A percentile compares a stretch with the other conserved stretches of the same genome.
phyloP scores from a whole-genome alignment of 2,888 invertebrate genomes.

The Imbricaverruca yamaguchii region DNA sequence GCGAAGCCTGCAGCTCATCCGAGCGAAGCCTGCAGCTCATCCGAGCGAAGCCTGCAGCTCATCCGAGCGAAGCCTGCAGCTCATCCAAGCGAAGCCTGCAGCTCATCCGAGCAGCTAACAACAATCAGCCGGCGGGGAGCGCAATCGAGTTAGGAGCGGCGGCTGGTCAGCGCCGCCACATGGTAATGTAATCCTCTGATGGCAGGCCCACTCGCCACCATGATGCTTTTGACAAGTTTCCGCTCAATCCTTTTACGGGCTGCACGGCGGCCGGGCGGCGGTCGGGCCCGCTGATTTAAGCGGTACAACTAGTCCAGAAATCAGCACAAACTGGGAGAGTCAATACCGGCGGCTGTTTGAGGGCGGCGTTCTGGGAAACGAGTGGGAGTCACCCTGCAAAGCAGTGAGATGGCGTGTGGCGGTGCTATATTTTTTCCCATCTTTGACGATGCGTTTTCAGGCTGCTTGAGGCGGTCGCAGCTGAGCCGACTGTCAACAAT shows the following conservation, averaged over 20 bases:
- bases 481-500: too few species aligned
- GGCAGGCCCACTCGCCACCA: background rate
- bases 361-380: background rate
- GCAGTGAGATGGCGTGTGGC: background rate
- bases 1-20: too few species aligned
- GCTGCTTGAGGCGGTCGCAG: background rate
- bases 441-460: background rate
- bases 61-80: too few species aligned
- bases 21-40: too few species aligned
- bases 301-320: background rate
- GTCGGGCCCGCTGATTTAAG: background rate
- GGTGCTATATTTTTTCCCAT: too few species aligned
- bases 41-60: too few species aligned
- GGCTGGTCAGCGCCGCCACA: background rate
- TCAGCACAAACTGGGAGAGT: background rate
- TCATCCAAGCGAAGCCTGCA: too few species aligned
- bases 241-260: constrained; percentile 13
- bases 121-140: background rate
- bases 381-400: background rate
- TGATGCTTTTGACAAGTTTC: background rate
- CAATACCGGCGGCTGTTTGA: background rate
- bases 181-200: constrained; percentile 18
- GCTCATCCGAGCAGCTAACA: background rate
- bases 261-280: background rate
- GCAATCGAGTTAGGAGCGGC: background rate